Conservation (phyloP, 2,797 vertebrate species). For the Sebastes variabilis region DNA sequence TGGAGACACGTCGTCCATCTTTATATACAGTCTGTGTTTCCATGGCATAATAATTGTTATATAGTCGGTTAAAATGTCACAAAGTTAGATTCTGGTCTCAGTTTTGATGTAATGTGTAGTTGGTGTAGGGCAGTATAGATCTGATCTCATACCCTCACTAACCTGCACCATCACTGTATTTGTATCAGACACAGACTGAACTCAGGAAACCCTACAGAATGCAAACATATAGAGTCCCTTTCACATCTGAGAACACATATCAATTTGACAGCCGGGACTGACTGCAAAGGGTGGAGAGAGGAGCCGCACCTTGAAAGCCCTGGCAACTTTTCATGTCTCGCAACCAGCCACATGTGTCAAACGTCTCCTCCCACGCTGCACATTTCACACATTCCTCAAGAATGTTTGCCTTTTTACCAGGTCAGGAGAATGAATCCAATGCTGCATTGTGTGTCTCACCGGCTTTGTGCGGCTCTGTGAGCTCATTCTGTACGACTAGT, state of each 20-base stretch:
- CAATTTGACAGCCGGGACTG: slow-evolving; percentile 59
- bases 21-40: not conserved
- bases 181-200: slow-evolving; percentile 22
- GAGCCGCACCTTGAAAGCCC: slow-evolving; percentile 76
- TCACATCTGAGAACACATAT: slow-evolving; percentile 54
- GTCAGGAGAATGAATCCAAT: slow-evolving; percentile 61
- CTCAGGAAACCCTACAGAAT: slow-evolving; percentile 26
- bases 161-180: not conserved
- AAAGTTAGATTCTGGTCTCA: not conserved
- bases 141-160: not conserved
- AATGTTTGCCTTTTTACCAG: slow-evolving; percentile 72
- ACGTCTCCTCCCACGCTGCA: slow-evolving; percentile 74
- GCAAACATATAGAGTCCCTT: slow-evolving; percentile 34
- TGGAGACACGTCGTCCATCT: too few species aligned
- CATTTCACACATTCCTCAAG: slow-evolving; percentile 79
- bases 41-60: not conserved
- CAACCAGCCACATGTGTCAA: slow-evolving; percentile 74
- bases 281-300: slow-evolving; percentile 55
- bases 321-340: slow-evolving; percentile 72
- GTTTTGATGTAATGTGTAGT: not conserved
- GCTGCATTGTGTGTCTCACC: slow-evolving; percentile 44
- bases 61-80: not conserved
- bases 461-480: slow-evolving; percentile 14
- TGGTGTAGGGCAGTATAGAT: not conserved
- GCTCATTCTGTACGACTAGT: slow-evolving; percentile 14